These are phyloP conservation scores for Alexandromys fortis DNA, from an alignment of 2,113 vertebrate species.

Conservation along the genomic window DNA sequence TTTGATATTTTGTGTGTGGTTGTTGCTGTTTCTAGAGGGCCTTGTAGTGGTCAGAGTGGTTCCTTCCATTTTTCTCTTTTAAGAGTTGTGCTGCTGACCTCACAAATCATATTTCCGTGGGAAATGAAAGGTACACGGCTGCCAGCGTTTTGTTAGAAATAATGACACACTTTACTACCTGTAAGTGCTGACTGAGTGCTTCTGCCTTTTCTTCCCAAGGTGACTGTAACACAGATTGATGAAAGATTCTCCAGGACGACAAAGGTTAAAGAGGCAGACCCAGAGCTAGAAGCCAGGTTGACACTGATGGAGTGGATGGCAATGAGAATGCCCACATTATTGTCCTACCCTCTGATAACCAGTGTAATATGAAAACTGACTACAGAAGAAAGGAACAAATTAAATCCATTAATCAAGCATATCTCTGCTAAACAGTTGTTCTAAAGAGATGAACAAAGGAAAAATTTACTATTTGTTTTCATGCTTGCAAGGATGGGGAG, in stretches of 20 bases:
- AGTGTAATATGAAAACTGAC: conserved; percentile 90
- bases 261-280: conserved; percentile 91
- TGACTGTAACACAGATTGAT: conserved; percentile 90
- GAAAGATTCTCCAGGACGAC: conserved; percentile 84
- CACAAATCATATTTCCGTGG: conserved; percentile 86
- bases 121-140: conserved; percentile 84
- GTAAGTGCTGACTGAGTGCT: conserved; percentile 89
- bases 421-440: conserved; percentile 89
- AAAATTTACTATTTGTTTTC: conserved; percentile 89
- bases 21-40: conserved; percentile 7
- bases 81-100: conserved; percentile 79
- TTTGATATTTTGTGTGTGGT: background rate
- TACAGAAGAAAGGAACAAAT: conserved; percentile 89
- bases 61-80: conserved; percentile 80
- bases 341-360: conserved; percentile 87
- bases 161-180: conserved; percentile 88
- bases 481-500: conserved; percentile 78
- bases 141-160: conserved; percentile 87
- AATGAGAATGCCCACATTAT: conserved; percentile 82
- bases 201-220: conserved; percentile 87
- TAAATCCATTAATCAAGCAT: conserved; percentile 93
- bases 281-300: conserved; percentile 83
- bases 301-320: conserved; percentile 88
- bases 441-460: conserved; percentile 87
- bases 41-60: conserved; percentile 64